Evolutionary conservation across 2,797 vertebrate genomes (phyloP).

Genomic region (Enteromius afrohamiltoni): DNA sequence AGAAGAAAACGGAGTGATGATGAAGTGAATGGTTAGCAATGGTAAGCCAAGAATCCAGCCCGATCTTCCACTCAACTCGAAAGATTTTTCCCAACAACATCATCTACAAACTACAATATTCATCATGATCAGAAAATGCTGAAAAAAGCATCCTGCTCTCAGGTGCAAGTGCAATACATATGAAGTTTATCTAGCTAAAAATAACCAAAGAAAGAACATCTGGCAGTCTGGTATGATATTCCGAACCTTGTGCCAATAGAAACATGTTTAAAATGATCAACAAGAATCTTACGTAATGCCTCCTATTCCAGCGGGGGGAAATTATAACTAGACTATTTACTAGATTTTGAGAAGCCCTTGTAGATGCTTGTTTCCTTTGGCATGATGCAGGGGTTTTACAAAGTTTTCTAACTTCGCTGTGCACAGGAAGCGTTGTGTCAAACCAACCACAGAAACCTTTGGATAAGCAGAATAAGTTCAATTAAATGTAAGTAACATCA

Average conservation of each 20-base stretch:
- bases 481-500: background rate
- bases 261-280: conserved; percentile 75
- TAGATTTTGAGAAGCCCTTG: conserved; percentile 49
- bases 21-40: conserved; percentile 56
- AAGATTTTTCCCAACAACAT: conserved; percentile 24
- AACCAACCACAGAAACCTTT: background rate
- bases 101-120: conserved; percentile 61
- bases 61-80: conserved; percentile 24
- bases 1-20: too few species aligned
- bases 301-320: conserved; percentile 60
- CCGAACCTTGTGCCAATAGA: conserved; percentile 66
- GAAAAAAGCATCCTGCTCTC: conserved; percentile 59
- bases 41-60: background rate
- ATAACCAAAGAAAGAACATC: conserved; percentile 77
- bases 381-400: conserved; percentile 4
- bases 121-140: conserved; percentile 36
- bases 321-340: conserved; percentile 56
- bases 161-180: conserved; percentile 61
- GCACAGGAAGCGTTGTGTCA: background rate
- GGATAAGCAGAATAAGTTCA: conserved; percentile 1
- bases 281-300: conserved; percentile 71
- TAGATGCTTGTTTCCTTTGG: conserved; percentile 24
- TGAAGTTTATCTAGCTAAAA: conserved; percentile 72
- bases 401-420: conserved; percentile 11
- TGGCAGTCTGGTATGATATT: conserved; percentile 71